Evolutionary conservation across 1,140 invertebrate genomes (phyloP).

Genomic region (Scaptomyza montana): DNA sequence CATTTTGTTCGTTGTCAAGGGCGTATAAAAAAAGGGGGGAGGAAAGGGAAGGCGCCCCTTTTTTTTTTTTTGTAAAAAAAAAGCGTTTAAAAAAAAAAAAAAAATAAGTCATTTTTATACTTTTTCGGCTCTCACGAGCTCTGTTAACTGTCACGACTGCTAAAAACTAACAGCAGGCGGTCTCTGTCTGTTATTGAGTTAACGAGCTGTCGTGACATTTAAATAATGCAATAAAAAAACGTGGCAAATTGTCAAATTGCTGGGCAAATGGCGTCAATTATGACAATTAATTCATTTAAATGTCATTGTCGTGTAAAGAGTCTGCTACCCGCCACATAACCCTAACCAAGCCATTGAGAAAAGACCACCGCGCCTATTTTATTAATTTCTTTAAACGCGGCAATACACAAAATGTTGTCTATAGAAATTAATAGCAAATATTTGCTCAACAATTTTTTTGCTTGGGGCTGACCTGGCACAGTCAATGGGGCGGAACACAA

Average conservation of each 20-base stretch:
- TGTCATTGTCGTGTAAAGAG: constrained; percentile 51
- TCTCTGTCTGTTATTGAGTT: constrained; percentile 4
- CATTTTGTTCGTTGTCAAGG: no score
- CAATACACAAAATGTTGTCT: constrained; percentile 53
- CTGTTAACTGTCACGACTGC: constrained; percentile 30
- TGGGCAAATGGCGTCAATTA: constrained; percentile 52
- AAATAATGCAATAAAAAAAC: constrained; percentile 55
- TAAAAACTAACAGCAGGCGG: constrained; percentile 27
- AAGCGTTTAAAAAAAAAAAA: no score
- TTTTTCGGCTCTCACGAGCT: neutral
- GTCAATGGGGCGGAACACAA: neutral
- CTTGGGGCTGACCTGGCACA: constrained; percentile 31
- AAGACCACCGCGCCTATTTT: constrained; percentile 11
- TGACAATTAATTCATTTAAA: constrained; percentile 75
- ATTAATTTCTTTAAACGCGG: constrained; percentile 44
- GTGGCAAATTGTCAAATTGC: constrained; percentile 70
- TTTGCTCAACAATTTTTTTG: constrained; percentile 77
- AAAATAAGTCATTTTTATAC: no score
- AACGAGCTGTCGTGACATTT: constrained; percentile 41
- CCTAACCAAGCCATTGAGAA: no score
- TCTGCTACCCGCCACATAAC: neutral
- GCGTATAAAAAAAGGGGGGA: no score
- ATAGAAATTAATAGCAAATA: constrained; percentile 79
- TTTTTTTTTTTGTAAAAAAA: no score
- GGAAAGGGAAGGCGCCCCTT: no score